A percentile compares a stretch with the other conserved stretches of the same genome.
These are phyloP conservation scores for Agelastica alni DNA, from an alignment of 2,888 invertebrate species.

Conservation along the genomic window DNA sequence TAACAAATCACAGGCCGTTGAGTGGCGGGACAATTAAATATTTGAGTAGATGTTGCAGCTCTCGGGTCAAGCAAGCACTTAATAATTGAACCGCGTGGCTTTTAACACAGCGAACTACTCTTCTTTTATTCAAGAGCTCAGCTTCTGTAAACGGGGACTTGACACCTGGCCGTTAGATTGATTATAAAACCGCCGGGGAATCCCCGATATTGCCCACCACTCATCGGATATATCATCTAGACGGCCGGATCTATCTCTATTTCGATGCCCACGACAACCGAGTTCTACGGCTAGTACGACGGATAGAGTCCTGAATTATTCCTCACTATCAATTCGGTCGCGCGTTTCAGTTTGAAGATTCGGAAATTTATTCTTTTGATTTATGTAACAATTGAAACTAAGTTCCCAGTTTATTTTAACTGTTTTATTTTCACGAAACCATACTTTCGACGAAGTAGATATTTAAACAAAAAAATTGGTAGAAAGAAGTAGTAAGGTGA, in stretches of 20 bases:
- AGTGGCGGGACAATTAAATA: slow-evolving; percentile 58
- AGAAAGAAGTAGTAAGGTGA: too few relatives aligned
- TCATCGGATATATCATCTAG: slow-evolving; percentile 37
- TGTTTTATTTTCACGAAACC: too few relatives aligned
- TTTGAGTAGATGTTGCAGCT: slow-evolving; percentile 55
- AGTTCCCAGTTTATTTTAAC: too few relatives aligned
- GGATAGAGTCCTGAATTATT: slow-evolving; percentile 10
- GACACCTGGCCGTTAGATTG: slow-evolving; percentile 57
- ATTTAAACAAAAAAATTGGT: too few relatives aligned
- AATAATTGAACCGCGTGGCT: slow-evolving; percentile 58
- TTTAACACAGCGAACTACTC: slow-evolving; percentile 57
- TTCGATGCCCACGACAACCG: background rate
- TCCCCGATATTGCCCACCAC: slow-evolving; percentile 36
- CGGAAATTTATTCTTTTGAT: background rate
- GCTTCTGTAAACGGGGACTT: slow-evolving; percentile 58
- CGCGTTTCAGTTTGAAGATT: background rate
- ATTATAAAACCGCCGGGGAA: slow-evolving; percentile 54
- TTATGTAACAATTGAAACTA: slow-evolving; percentile 12
- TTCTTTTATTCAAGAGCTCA: slow-evolving; percentile 58
- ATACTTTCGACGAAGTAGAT: too few relatives aligned
- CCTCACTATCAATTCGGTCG: background rate
- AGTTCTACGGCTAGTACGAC: background rate
- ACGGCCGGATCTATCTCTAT: slow-evolving; percentile 15
- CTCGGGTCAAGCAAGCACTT: slow-evolving; percentile 56
- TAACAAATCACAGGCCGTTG: slow-evolving; percentile 52